These are phyloP conservation scores for Carcinoscorpius rotundicauda DNA, from an alignment of 1,140 invertebrate genomes.

Conservation along the genomic window DNA sequence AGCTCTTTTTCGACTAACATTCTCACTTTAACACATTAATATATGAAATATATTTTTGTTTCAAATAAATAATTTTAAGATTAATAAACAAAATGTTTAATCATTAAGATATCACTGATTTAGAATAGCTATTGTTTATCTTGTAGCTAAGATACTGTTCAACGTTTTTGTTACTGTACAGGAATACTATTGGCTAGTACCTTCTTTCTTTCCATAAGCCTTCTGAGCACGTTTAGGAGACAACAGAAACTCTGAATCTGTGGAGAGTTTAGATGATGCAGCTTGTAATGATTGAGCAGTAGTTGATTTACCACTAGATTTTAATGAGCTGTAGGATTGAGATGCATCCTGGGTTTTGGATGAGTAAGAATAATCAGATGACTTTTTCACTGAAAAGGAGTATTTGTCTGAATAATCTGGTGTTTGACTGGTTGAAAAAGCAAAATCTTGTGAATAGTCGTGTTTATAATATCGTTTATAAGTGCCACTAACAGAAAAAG, in stretches of 20 bases:
- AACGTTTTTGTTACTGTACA: constrained; percentile 81
- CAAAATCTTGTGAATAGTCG: not conserved
- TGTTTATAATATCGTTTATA: not conserved
- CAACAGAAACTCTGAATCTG: not conserved
- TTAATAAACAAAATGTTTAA: not conserved
- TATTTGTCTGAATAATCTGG: too few species aligned
- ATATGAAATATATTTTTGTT: too few species aligned
- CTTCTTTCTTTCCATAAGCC: constrained; percentile 62
- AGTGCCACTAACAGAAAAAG: not conserved
- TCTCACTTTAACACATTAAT: too few species aligned
- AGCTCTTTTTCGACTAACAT: too few species aligned
- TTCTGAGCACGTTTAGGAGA: constrained; percentile 44
- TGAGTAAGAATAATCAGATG: not conserved
- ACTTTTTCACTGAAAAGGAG: not conserved
- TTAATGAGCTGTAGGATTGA: not conserved
- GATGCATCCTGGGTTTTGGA: not conserved
- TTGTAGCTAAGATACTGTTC: constrained; percentile 49
- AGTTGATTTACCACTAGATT: not conserved
- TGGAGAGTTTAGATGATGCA: constrained; percentile 14
- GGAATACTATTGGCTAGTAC: constrained; percentile 56
- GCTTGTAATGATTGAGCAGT: constrained; percentile 8
- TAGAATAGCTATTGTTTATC: not conserved
- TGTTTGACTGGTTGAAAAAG: too few species aligned
- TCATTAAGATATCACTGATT: too few species aligned
- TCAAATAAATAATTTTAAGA: too few species aligned